Evolutionary conservation across 2,888 invertebrate species (phyloP).

Genomic region (Hyposoter didymator): DNA sequence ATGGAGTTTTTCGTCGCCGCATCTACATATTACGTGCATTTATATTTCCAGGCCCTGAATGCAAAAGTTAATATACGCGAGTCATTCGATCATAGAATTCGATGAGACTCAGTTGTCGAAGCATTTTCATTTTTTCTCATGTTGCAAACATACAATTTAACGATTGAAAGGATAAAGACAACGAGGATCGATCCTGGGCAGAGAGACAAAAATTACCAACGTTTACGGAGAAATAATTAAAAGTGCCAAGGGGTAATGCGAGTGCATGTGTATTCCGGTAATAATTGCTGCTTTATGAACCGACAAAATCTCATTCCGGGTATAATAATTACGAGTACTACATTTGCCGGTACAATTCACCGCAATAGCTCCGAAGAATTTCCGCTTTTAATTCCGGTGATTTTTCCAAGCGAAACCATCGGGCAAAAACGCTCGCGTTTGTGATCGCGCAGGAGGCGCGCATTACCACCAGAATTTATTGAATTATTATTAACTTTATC

Average conservation of each 20-base stretch:
- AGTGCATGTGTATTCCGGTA: conserved; percentile 4
- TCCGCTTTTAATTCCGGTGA: background rate
- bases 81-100: background rate
- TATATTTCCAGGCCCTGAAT: background rate
- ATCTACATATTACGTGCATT: conserved; percentile 1
- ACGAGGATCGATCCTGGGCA: background rate
- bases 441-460: background rate
- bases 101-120: background rate
- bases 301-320: conserved; percentile 9
- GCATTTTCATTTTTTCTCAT: background rate
- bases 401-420: conserved; percentile 1
- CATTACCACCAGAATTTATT: background rate
- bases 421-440: background rate
- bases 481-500: background rate
- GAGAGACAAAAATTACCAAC: background rate
- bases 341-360: conserved; percentile 6
- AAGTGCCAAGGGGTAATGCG: background rate
- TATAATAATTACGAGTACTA: conserved; percentile 8
- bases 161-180: background rate
- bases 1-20: background rate
- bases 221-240: conserved; percentile 4
- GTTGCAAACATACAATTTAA: background rate
- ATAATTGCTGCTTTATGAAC: conserved; percentile 15
- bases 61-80: background rate
- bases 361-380: conserved; percentile 4